phyloP scores from a whole-genome alignment of 2,888 invertebrate genomes.

The Scelioninae gen. 1 region DNA sequence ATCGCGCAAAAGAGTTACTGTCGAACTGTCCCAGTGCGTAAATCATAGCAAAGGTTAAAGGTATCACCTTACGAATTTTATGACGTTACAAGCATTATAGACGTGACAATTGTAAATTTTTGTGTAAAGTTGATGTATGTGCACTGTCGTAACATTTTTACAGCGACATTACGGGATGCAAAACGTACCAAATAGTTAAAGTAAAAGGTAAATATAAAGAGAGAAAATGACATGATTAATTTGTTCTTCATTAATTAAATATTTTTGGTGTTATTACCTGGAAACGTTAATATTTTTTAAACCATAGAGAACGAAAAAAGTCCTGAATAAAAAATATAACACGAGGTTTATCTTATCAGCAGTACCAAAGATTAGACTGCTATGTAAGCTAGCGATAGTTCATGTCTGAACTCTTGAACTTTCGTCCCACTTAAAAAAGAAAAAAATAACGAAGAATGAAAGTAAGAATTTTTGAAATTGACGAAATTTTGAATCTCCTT shows the following conservation, averaged over 20 bases:
- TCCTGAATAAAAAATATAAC: conserved; percentile 19
- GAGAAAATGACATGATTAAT: neutral
- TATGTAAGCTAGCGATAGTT: conserved; percentile 26
- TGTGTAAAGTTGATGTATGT: conserved; percentile 64
- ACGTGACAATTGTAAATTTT: conserved; percentile 70
- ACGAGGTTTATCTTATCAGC: conserved; percentile 73
- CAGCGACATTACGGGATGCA: conserved; percentile 42
- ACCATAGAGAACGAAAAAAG: too few species aligned
- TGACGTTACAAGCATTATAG: conserved; percentile 66
- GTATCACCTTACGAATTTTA: conserved; percentile 68
- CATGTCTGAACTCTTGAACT: conserved; percentile 62
- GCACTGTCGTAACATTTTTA: conserved; percentile 55
- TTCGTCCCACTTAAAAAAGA: conserved; percentile 60
- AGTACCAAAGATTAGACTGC: conserved; percentile 75
- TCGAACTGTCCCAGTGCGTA: conserved; percentile 64
- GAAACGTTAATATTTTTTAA: neutral
- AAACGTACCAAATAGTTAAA: too few species aligned
- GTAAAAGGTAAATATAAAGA: neutral
- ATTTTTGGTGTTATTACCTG: neutral
- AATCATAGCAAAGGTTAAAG: conserved; percentile 66
- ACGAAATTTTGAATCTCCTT: too few species aligned
- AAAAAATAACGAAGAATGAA: too few species aligned
- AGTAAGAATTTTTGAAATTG: too few species aligned
- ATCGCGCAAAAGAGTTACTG: conserved; percentile 60
- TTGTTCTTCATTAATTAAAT: conserved; percentile 20